Conservation (phyloP, 37 sponge, comb jelly and placozoan species). For the Beroe forskalii region DNA sequence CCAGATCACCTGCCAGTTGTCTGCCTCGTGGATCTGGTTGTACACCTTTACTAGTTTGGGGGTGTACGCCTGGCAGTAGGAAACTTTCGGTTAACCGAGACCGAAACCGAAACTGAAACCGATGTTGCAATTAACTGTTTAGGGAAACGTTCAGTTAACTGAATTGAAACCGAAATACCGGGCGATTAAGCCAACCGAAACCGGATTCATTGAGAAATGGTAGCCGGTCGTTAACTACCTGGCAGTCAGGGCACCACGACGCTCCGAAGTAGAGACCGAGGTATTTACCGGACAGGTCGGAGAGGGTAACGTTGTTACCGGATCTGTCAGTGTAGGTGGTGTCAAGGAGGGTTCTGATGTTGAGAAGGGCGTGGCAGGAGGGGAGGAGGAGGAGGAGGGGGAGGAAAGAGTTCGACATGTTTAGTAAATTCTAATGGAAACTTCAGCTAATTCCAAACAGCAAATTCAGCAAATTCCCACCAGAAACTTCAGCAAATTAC, state of each 20-base stretch:
- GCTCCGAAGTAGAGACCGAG: slow-evolving; percentile 4
- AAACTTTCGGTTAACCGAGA: too few species aligned
- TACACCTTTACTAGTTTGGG: slow-evolving; percentile 22
- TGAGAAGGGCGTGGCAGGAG: background rate
- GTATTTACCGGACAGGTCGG: slow-evolving; percentile 36
- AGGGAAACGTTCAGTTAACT: too few species aligned
- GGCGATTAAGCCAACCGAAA: too few species aligned
- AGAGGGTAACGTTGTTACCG: background rate
- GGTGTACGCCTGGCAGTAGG: slow-evolving; percentile 17
- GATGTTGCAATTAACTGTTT: too few species aligned
- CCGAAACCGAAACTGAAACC: too few species aligned
- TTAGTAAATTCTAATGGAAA: too few species aligned
- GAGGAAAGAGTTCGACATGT: background rate
- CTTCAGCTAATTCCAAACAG: too few species aligned
- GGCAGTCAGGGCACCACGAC: slow-evolving; percentile 25
- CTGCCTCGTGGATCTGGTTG: background rate
- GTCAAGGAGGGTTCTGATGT: slow-evolving; percentile 5
- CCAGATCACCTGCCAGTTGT: slow-evolving; percentile 43
- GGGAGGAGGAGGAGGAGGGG: background rate
- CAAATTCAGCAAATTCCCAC: too few species aligned
- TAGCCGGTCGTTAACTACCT: too few species aligned
- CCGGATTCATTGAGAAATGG: too few species aligned
- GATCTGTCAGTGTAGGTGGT: slow-evolving; percentile 46
- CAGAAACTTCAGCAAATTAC: too few species aligned
- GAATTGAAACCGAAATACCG: too few species aligned